Percentiles rank a stretch among this genome's conserved stretches.
These are phyloP conservation scores for Trichonephila inaurata DNA, from an alignment of 1,140 invertebrate species.

Conservation along the genomic window DNA sequence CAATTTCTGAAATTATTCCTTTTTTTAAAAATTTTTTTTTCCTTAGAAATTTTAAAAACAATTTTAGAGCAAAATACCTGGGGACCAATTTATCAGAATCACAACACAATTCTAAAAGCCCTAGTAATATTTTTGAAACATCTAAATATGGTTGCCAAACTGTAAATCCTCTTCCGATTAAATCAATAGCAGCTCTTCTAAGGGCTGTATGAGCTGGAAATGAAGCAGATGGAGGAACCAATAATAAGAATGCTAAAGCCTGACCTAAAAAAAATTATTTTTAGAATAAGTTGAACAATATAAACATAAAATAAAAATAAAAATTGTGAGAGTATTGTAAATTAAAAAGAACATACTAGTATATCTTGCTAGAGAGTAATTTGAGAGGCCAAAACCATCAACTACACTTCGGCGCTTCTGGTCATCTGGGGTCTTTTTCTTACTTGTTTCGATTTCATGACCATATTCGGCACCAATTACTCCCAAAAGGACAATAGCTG, in stretches of 20 bases:
- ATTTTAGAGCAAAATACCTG: slow-evolving; percentile 80
- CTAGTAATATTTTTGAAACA: slow-evolving; percentile 94
- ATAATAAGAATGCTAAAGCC: slow-evolving; percentile 95
- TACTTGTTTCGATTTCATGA: slow-evolving; percentile 80
- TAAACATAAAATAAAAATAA: background rate
- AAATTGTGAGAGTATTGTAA: background rate
- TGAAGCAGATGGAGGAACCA: slow-evolving; percentile 89
- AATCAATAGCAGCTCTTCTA: slow-evolving; percentile 96
- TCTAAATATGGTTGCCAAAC: slow-evolving; percentile 99
- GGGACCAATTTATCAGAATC: slow-evolving; percentile 95
- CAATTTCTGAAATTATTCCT: too few species aligned
- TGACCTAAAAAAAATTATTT: slow-evolving; percentile 83
- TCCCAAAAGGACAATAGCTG: slow-evolving; percentile 96
- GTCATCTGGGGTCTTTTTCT: slow-evolving; percentile 81
- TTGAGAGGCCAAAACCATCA: slow-evolving; percentile 94
- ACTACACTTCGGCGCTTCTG: slow-evolving; percentile 88
- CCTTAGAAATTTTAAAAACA: too few species aligned
- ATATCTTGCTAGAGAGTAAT: slow-evolving; percentile 93
- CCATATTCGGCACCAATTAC: slow-evolving; percentile 99
- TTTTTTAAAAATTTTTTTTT: too few species aligned
- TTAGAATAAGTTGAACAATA: background rate
- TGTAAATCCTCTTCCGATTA: slow-evolving; percentile 96
- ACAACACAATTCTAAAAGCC: slow-evolving; percentile 95
- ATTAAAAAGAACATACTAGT: slow-evolving; percentile 85
- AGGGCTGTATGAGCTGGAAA: slow-evolving; percentile 94